Percentiles rank a stretch among this genome's conserved stretches.
Evolutionary conservation across 2,888 invertebrate species (phyloP).

Genomic region (Ectobius pallidus): DNA sequence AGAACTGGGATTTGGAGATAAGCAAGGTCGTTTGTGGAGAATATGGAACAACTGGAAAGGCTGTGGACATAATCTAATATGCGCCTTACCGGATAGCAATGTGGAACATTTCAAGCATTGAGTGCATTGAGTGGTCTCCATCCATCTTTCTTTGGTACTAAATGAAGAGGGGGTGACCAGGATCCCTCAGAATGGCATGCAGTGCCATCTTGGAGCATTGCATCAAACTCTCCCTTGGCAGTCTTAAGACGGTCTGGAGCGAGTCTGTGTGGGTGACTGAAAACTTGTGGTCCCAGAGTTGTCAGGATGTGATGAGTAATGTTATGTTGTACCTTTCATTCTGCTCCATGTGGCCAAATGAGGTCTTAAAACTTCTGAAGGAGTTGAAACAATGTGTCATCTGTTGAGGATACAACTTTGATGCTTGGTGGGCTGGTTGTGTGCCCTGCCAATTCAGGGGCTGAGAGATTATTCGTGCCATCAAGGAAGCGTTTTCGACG

Average conservation of each 20-base stretch:
- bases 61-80: slow-evolving; percentile 48
- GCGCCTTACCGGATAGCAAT: slow-evolving; percentile 51
- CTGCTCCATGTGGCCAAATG: neutral
- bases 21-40: slow-evolving; percentile 49
- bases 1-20: slow-evolving; percentile 53
- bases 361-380: slow-evolving; percentile 26
- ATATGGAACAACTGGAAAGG: slow-evolving; percentile 46
- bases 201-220: slow-evolving; percentile 48
- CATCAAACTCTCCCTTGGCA: slow-evolving; percentile 48
- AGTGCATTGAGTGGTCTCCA: slow-evolving; percentile 51
- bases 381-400: too few species aligned
- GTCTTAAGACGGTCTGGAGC: slow-evolving; percentile 47
- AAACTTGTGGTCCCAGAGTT: slow-evolving; percentile 48
- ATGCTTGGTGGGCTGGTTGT: neutral
- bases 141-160: slow-evolving; percentile 47
- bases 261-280: slow-evolving; percentile 15
- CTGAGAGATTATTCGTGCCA: slow-evolving; percentile 26
- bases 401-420: neutral
- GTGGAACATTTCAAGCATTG: slow-evolving; percentile 50
- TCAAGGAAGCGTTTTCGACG: slow-evolving; percentile 45
- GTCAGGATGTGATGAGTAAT: slow-evolving; percentile 47
- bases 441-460: neutral
- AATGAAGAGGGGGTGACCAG: slow-evolving; percentile 50
- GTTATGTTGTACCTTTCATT: neutral
- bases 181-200: slow-evolving; percentile 48